Evolutionary conservation across 2,888 invertebrate species (phyloP).

Genomic region (Tuberolachnus salignus): DNA sequence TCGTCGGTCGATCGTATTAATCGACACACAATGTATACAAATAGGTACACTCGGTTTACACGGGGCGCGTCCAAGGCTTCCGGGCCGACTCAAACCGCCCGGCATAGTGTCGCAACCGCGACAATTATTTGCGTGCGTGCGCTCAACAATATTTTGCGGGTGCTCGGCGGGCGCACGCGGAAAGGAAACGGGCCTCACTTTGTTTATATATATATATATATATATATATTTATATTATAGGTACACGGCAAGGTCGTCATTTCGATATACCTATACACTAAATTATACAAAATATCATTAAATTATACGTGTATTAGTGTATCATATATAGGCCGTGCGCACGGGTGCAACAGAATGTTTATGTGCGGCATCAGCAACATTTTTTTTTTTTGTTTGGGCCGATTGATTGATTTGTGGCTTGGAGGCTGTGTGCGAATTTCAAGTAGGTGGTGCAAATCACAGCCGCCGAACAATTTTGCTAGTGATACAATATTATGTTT

Average conservation of each 20-base stretch:
- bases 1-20: slow-evolving; percentile 3
- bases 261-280: neutral
- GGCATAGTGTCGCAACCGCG: neutral
- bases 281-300: too few relatives aligned
- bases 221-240: neutral
- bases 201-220: neutral
- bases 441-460: too few relatives aligned
- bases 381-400: too few relatives aligned
- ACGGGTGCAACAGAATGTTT: too few relatives aligned
- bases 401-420: too few relatives aligned
- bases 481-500: too few relatives aligned
- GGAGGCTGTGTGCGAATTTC: too few relatives aligned
- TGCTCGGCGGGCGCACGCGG: neutral
- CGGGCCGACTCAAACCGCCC: neutral
- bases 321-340: too few relatives aligned
- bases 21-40: neutral
- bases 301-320: neutral
- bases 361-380: too few relatives aligned
- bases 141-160: neutral
- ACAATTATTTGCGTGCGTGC: neutral
- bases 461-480: too few relatives aligned
- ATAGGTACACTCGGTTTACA: neutral
- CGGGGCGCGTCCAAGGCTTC: slow-evolving; percentile 33
- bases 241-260: neutral
- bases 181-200: too few relatives aligned